These are phyloP conservation scores for Indicator maculatus DNA, from an alignment of 2,113 vertebrate genomes.

Conservation along the genomic window DNA sequence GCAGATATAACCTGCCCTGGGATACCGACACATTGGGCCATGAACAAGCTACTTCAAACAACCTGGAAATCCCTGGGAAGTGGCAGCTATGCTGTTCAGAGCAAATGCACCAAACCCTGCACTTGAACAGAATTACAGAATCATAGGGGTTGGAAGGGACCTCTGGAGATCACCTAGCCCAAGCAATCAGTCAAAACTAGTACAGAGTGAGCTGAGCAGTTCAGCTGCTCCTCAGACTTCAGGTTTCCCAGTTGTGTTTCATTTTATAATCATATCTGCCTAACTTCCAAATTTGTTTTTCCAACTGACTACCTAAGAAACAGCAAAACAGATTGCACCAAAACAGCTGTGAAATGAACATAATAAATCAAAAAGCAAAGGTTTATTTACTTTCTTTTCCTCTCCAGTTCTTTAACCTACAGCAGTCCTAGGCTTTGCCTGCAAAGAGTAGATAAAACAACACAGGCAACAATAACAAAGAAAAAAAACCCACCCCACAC, in stretches of 20 bases:
- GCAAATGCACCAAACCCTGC: background rate
- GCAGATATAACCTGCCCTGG: fast-evolving
- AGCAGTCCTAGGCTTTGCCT: background rate
- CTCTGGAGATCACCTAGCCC: no score
- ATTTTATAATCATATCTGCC: constrained; percentile 22
- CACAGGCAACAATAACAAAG: background rate
- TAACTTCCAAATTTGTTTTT: constrained; percentile 39
- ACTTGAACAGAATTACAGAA: background rate
- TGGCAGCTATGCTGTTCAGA: background rate
- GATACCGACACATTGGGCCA: fast-evolving
- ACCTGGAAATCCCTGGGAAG: background rate
- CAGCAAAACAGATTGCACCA: background rate
- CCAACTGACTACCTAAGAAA: constrained; percentile 24
- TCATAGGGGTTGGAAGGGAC: no score
- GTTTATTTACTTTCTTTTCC: constrained; percentile 1
- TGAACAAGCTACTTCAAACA: background rate
- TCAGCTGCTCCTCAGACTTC: constrained; percentile 38
- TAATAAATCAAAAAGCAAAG: constrained; percentile 28
- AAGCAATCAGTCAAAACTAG: constrained; percentile 29
- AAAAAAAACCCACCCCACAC: background rate
- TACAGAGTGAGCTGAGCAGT: background rate
- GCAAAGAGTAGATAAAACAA: background rate
- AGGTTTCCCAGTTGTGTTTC: background rate
- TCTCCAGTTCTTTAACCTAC: background rate
- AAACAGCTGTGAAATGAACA: constrained; percentile 35